Evolutionary conservation across 2,888 invertebrate species (phyloP), one percentile per base, ranked within the genome.

Genomic region (Epistrophella euchroma): DNA sequence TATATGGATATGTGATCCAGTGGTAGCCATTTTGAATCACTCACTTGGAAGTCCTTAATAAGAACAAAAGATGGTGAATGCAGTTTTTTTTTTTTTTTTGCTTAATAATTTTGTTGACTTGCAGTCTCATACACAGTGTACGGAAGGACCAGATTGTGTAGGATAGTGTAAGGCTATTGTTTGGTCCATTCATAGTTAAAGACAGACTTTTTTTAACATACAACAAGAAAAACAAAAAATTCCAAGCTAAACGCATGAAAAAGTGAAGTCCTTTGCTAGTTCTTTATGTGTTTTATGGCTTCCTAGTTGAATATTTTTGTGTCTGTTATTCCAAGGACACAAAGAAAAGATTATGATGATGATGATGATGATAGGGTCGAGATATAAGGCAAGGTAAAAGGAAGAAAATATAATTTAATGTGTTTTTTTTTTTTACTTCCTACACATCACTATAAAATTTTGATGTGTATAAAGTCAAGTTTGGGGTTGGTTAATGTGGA

Each of bases 1-100:
- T 37, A 2, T 72, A 74, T 19, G 68, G 70, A 81, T 64, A 70
- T 80, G 81, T 70, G 50, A 77, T 55, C 74, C 47, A 62, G 37
- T 60, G 68, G 80, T 70, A 55, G 81, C 77, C 86, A 82, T 77
- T 82, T 82, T 76, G 80, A 85, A 73, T 22, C 85, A 80, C 47
- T 85, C 85, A 80, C 85, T 85, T 73, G 85, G 86, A 86, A 86
- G 81, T 82, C 35, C 74, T 78, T 86, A 81, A 76, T 80, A 81
- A 81, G 82, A 86, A 81, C 64, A 86, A 74, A 81, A 74, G 70
- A 74, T 55, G 82, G 52, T 11, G 58, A 35, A 50, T 66, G 47
- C 62, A 52, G 52, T 52, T 43, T 25, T 11, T 55, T 17, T 60
- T 74, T 45, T 60, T 58, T 74, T n/a, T 58, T n/a, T n/a, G n/a